Percentiles rank a stretch among this genome's conserved stretches.
These are phyloP conservation scores for Empidonax traillii DNA, from an alignment of 2,113 vertebrate species.

Conservation along the genomic window DNA sequence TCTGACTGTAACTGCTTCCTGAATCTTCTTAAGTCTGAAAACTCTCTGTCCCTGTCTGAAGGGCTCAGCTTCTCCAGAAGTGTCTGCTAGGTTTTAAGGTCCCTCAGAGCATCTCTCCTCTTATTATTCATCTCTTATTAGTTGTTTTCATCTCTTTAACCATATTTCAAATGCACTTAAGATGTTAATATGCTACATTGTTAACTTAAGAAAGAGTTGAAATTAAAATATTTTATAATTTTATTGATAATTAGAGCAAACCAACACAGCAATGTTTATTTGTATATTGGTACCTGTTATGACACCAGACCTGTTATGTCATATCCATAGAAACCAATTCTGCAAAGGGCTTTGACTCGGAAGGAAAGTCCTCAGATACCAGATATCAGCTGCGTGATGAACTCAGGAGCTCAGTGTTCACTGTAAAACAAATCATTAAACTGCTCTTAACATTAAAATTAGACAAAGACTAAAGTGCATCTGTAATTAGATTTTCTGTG, in stretches of 20 bases:
- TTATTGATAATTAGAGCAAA: background rate
- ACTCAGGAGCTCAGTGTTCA: background rate
- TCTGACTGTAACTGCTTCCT: background rate
- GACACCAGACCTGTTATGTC: background rate
- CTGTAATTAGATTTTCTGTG: background rate
- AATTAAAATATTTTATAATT: background rate
- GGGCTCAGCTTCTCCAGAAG: background rate
- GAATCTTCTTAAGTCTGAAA: background rate
- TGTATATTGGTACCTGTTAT: background rate
- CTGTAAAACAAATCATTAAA: background rate
- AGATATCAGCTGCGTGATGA: background rate
- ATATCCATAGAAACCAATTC: background rate
- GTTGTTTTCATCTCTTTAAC: background rate
- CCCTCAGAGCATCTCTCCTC: background rate
- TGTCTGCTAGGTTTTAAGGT: background rate
- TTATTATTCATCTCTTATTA: background rate
- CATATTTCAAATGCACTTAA: background rate
- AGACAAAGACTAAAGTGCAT: background rate
- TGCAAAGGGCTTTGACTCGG: accelerated
- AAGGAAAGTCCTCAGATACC: background rate
- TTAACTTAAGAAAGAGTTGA: background rate
- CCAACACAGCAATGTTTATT: background rate
- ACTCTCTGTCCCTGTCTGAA: background rate
- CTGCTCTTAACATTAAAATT: background rate
- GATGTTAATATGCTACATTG: background rate